Evolutionary conservation across 2,113 vertebrate species (phyloP), one percentile per base, ranked within the genome.

Genomic region (Pungitius pungitius): DNA sequence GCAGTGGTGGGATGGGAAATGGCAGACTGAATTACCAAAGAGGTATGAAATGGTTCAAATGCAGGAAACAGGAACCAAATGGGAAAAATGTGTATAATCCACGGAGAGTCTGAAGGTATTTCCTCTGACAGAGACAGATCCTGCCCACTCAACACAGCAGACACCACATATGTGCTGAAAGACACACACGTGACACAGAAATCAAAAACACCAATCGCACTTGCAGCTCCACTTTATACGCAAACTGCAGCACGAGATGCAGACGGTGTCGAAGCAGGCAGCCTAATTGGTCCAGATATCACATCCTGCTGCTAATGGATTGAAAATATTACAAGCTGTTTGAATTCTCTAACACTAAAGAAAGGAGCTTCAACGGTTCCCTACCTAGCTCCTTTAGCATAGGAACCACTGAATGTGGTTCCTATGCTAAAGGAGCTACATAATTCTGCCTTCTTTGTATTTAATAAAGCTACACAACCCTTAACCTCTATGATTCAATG

Each of bases 251-350:
- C 57, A 55, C 27, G 24, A 47, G 24, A 67, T 39, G 22, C 22
- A 20, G 11, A 39, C 58, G 27, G 47, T 45, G n/a, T 62, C 65
- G 51, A 77, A 61, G 35, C 45, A 73, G 59, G 40, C 37, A 47
- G 47, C 27, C 22, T 75, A 78, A 83, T 78, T 65, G 55, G 70
- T 63, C 33, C 63, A n/a, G 77, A 81, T 78, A 80, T 33, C 40
- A 37, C 65, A 79, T 75, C 54, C 59, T 74, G 68, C 40, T 61
- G 49, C 27, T 77, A 77, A 79, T 74, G n/a, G 68, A 75, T 33
- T 61, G 27, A 17, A 80, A 80, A 74, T 58, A 73, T 20, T 20
- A 18, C 18, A 45, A 30, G 30, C 30, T 30, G 3, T 30, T 30
- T 30, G n/a, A 30, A 30, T 5, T 4, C 30, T 30, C 6, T 30